Conservation (phyloP, 2,797 vertebrate genomes). For the Thalassophryne amazonica region DNA sequence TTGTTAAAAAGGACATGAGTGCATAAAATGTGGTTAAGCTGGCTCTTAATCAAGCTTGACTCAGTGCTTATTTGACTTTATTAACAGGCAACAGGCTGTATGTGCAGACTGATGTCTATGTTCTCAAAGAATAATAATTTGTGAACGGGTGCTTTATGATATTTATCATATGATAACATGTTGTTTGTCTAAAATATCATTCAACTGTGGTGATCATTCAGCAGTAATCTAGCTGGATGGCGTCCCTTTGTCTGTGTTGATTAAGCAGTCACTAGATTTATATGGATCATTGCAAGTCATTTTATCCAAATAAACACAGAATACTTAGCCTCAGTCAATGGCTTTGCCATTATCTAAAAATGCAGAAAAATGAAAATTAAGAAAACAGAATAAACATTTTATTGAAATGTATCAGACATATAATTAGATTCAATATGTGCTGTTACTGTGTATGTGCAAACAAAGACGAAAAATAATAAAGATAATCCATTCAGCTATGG, state of each 20-base stretch:
- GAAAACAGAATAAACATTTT: too few species aligned
- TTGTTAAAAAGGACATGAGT: too few species aligned
- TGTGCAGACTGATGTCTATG: not conserved
- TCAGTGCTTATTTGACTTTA: conserved; percentile 11
- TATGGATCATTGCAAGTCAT: conserved; percentile 1
- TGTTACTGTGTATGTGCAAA: too few species aligned
- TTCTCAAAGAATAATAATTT: not conserved
- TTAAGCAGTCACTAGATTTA: not conserved
- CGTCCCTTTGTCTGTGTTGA: not conserved
- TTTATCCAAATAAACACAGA: conserved; percentile 1
- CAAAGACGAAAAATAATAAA: too few species aligned
- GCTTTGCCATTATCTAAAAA: not conserved
- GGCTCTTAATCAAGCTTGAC: too few species aligned
- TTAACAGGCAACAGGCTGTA: not conserved
- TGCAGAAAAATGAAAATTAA: not conserved
- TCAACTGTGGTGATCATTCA: not conserved
- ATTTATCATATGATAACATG: not conserved
- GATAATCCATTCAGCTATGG: too few species aligned
- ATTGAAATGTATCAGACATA: too few species aligned
- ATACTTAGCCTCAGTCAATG: not conserved
- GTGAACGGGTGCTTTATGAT: not conserved
- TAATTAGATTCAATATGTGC: too few species aligned
- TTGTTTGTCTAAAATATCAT: not conserved
- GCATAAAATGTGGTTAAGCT: too few species aligned
- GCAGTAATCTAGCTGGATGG: not conserved